These are phyloP conservation scores for Leptinotarsa peninsularis DNA, from an alignment of 2,888 invertebrate genomes.

Conservation along the genomic window DNA sequence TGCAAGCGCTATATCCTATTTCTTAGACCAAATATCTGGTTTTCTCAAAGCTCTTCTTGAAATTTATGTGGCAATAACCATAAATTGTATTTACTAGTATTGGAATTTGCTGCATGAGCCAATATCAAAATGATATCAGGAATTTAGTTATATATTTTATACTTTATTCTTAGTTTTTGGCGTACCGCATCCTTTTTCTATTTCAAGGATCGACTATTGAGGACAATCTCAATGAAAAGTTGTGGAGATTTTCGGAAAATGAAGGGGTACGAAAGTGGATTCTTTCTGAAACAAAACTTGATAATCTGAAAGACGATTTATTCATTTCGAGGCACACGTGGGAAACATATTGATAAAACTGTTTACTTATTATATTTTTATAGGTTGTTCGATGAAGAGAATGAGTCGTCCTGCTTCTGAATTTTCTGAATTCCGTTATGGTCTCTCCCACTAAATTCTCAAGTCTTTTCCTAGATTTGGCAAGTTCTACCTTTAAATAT, in stretches of 20 bases:
- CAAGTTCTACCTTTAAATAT: no score
- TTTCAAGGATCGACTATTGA: neutral
- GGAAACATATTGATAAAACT: no score
- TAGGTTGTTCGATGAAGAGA: no score
- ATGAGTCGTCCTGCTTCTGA: no score
- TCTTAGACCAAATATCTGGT: constrained; percentile 48
- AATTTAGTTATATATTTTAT: constrained; percentile 38
- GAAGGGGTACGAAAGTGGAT: neutral
- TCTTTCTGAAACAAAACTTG: neutral
- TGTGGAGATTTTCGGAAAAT: neutral
- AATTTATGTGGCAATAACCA: constrained; percentile 62
- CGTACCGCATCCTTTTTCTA: constrained; percentile 18
- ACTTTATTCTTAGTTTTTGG: constrained; percentile 29
- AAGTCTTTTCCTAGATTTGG: no score
- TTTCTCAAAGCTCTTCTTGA: constrained; percentile 51
- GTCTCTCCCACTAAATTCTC: no score
- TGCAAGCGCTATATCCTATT: constrained; percentile 50
- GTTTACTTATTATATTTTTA: no score
- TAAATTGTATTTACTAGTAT: constrained; percentile 59
- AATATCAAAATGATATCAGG: constrained; percentile 38
- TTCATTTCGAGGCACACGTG: no score
- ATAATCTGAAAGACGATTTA: no score
- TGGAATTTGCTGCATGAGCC: constrained; percentile 35
- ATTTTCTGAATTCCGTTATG: no score
- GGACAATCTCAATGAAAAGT: neutral